phyloP scores from a whole-genome alignment of 2,113 vertebrate species.

The Aldabrachelys gigantea region DNA sequence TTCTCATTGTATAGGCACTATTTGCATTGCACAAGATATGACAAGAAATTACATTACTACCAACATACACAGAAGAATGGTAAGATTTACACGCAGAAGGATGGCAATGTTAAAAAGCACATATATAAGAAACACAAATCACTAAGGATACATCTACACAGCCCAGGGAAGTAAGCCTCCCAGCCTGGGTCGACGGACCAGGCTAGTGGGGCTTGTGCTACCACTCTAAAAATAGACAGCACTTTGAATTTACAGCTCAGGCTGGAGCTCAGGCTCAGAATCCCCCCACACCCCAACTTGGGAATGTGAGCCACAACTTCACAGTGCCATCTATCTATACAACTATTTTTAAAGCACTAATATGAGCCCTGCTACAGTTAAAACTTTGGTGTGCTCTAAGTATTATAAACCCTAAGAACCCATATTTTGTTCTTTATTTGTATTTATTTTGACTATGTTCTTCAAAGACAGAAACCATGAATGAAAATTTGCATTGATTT shows the following conservation, averaged over 20 bases:
- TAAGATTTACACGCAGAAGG: too few relatives aligned
- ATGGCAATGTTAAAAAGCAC: too few relatives aligned
- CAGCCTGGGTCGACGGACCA: background rate
- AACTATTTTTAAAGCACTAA: background rate
- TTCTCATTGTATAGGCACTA: background rate
- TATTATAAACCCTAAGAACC: background rate
- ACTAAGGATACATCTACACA: background rate
- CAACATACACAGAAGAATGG: too few relatives aligned
- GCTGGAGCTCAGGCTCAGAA: too few relatives aligned
- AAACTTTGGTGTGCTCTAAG: background rate
- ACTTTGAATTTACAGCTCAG: background rate
- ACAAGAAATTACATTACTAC: too few relatives aligned
- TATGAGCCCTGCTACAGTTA: background rate
- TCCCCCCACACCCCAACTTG: background rate
- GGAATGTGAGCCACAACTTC: background rate
- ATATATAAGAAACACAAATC: too few relatives aligned
- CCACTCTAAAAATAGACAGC: background rate
- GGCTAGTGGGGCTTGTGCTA: background rate
- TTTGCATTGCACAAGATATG: too few relatives aligned
- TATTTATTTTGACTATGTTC: background rate
- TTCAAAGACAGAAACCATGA: too few relatives aligned
- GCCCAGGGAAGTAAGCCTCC: background rate
- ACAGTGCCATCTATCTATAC: background rate
- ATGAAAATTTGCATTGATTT: too few relatives aligned
- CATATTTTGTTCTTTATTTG: background rate